Conservation (phyloP, 2,113 vertebrate species). For the Caretta caretta region DNA sequence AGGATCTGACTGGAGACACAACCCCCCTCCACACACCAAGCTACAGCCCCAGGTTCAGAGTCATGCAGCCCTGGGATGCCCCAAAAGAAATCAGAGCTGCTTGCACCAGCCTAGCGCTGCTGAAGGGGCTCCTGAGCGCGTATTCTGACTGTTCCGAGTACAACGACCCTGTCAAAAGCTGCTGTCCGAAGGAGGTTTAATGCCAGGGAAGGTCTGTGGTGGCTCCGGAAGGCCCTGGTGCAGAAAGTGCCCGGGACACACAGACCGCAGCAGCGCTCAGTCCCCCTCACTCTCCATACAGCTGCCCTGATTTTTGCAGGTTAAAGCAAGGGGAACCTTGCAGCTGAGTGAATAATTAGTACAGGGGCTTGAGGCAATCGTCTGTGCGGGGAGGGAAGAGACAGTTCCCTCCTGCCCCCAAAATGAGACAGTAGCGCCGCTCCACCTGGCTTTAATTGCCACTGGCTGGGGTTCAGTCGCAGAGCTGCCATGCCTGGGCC, state of each 20-base stretch:
- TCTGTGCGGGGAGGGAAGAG: background rate
- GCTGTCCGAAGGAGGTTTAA: background rate
- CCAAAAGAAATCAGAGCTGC: background rate
- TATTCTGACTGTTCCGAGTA: too few species aligned
- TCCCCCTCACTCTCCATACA: background rate
- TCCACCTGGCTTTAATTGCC: background rate
- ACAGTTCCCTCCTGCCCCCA: background rate
- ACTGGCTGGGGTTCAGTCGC: background rate
- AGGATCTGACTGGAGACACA: background rate
- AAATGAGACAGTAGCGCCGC: background rate
- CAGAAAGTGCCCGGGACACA: background rate
- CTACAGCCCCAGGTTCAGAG: background rate
- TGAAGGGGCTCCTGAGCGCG: background rate
- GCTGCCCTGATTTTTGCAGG: background rate
- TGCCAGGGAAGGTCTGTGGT: background rate
- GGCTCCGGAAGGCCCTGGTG: background rate
- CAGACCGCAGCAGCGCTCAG: background rate
- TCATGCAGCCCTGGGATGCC: background rate
- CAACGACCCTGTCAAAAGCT: background rate
- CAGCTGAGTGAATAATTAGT: background rate
- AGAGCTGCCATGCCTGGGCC: background rate
- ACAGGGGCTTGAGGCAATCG: too few species aligned
- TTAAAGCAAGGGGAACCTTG: background rate
- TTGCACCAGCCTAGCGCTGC: background rate
- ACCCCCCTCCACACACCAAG: background rate